Conservation (phyloP, 2,113 vertebrate species). For the Empidonax alnorum region DNA sequence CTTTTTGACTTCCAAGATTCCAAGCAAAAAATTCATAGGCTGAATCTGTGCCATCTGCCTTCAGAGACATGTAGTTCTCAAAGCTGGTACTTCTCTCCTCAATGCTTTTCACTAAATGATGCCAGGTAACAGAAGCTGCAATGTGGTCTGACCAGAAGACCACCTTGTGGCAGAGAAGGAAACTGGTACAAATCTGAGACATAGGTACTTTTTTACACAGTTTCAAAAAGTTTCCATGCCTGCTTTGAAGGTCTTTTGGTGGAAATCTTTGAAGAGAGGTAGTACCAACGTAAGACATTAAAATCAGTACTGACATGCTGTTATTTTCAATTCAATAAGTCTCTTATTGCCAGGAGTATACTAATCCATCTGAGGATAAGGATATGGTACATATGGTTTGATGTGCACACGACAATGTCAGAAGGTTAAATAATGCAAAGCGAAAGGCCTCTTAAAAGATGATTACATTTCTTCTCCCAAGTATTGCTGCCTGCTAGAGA, state of each 20-base stretch:
- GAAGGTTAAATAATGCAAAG: neutral
- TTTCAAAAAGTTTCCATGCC: neutral
- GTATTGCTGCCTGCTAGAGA: neutral
- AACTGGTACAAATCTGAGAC: neutral
- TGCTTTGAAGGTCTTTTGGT: neutral
- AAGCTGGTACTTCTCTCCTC: neutral
- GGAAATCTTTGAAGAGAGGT: neutral
- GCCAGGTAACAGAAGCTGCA: neutral
- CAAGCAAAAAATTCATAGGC: neutral
- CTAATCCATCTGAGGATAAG: neutral
- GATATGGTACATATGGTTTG: neutral
- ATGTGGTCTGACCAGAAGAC: neutral
- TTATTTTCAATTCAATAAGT: neutral
- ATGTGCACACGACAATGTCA: neutral
- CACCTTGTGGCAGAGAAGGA: neutral
- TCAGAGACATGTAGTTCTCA: rapidly evolving
- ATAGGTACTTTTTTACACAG: neutral
- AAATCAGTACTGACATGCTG: neutral
- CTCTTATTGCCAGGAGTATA: neutral
- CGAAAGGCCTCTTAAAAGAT: neutral
- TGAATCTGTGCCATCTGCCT: neutral
- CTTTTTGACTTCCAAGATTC: neutral
- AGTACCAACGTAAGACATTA: neutral
- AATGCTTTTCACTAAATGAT: rapidly evolving
- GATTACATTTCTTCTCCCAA: neutral